A percentile compares a stretch with the other conserved stretches of the same genome.
phyloP scores from a whole-genome alignment of 2,888 invertebrate genomes.

The Catonia carolina region DNA sequence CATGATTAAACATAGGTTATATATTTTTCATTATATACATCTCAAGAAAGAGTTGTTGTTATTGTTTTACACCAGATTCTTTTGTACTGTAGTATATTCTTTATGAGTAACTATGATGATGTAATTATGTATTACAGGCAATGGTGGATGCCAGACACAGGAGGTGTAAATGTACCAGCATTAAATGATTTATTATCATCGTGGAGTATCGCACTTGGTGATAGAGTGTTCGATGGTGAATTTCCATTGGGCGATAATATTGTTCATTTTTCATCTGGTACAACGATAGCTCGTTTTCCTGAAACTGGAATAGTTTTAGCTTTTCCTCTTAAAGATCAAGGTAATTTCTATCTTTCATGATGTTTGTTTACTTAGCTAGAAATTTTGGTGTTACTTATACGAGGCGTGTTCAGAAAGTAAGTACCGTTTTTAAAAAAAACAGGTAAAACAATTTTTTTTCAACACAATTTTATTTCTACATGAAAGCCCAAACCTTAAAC shows the following conservation, averaged over 20 bases:
- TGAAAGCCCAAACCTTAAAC: too few relatives aligned
- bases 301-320: slow-evolving; percentile 65
- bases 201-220: slow-evolving; percentile 81
- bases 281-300: slow-evolving; percentile 80
- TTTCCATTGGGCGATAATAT: slow-evolving; percentile 81
- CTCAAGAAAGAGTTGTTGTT: too few relatives aligned
- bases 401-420: too few relatives aligned
- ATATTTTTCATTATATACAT: too few relatives aligned
- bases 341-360: slow-evolving; percentile 46
- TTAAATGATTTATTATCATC: slow-evolving; percentile 79
- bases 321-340: slow-evolving; percentile 76
- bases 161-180: slow-evolving; percentile 89
- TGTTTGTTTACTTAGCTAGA: not conserved
- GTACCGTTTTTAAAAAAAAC: too few relatives aligned
- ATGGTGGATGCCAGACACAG: slow-evolving; percentile 85
- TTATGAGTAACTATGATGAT: too few relatives aligned
- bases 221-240: slow-evolving; percentile 72
- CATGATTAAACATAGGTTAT: too few relatives aligned
- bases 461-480: not conserved
- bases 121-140: slow-evolving; percentile 36
- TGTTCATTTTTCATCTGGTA: slow-evolving; percentile 89
- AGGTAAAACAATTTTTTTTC: not conserved
- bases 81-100: too few relatives aligned
- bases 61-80: too few relatives aligned
- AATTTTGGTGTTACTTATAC: not conserved